phyloP scores from a whole-genome alignment of 2,113 vertebrate species.

The Pholis gunnellus region DNA sequence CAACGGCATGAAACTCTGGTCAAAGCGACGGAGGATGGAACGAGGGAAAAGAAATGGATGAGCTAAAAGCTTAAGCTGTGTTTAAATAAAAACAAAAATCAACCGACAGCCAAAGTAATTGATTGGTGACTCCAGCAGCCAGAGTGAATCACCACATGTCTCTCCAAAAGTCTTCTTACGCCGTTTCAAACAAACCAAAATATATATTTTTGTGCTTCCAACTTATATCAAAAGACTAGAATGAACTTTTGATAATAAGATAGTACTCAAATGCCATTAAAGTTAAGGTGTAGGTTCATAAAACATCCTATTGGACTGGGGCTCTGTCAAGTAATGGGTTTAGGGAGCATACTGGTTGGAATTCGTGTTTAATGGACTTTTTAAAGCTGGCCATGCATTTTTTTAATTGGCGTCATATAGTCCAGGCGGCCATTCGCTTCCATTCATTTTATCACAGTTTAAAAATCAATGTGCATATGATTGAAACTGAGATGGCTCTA shows the following conservation, averaged over 20 bases:
- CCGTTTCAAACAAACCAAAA: constrained; percentile 1
- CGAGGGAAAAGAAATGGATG: neutral
- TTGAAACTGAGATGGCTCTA: neutral
- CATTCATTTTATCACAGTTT: neutral
- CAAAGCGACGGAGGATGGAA: constrained; percentile 12
- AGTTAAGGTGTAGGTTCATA: neutral
- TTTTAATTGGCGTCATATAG: constrained; percentile 1
- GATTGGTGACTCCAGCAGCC: neutral
- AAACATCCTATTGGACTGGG: neutral
- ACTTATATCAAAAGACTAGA: neutral
- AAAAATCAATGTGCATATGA: constrained; percentile 12
- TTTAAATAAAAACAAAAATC: constrained; percentile 13
- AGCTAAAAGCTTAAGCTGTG: constrained; percentile 4
- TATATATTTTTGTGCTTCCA: neutral
- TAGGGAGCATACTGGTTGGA: neutral
- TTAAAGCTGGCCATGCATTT: neutral
- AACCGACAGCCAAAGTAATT: constrained; percentile 12
- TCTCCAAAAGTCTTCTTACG: constrained; percentile 15
- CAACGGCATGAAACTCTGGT: constrained; percentile 18
- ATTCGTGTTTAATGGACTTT: constrained; percentile 1
- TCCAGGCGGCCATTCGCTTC: neutral
- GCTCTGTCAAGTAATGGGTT: neutral
- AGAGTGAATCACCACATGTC: neutral
- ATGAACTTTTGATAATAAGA: neutral
- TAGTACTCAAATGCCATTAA: neutral